Evolutionary conservation across 2,113 vertebrate genomes (phyloP).

Genomic region (Melanerpes aurifrons): DNA sequence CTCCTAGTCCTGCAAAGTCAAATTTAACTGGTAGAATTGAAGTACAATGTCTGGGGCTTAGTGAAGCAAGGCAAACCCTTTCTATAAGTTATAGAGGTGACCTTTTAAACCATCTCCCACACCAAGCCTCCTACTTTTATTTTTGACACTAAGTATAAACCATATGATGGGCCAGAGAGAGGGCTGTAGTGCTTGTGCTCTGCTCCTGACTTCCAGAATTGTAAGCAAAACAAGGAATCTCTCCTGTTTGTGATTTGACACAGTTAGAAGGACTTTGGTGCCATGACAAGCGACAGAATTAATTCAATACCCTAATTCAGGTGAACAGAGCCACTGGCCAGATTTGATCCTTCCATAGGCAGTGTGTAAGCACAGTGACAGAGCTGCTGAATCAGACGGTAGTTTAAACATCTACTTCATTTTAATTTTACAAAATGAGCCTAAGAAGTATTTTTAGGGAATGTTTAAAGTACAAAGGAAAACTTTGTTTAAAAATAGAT

Average conservation of each 20-base stretch:
- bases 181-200: not conserved
- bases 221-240: not conserved
- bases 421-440: slow-evolving; percentile 62
- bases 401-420: slow-evolving; percentile 36
- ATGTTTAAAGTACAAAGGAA: slow-evolving; percentile 70
- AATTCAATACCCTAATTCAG: not conserved
- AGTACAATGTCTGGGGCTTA: slow-evolving; percentile 26
- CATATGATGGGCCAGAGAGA: not conserved
- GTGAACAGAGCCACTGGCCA: slow-evolving; percentile 1
- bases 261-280: not conserved
- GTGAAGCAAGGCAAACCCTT: slow-evolving; percentile 27
- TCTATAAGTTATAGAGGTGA: slow-evolving; percentile 23
- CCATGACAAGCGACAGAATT: not conserved
- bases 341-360: not conserved
- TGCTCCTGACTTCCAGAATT: not conserved
- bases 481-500: slow-evolving; percentile 73
- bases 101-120: slow-evolving; percentile 20
- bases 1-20: not conserved
- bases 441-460: slow-evolving; percentile 69
- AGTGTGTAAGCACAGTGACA: not conserved
- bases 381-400: slow-evolving; percentile 48
- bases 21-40: slow-evolving; percentile 1
- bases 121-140: not conserved
- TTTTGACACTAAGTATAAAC: slow-evolving; percentile 20
- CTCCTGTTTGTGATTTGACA: not conserved